Evolutionary conservation across 2,113 vertebrate species (phyloP).

Genomic region (Pan paniscus): DNA sequence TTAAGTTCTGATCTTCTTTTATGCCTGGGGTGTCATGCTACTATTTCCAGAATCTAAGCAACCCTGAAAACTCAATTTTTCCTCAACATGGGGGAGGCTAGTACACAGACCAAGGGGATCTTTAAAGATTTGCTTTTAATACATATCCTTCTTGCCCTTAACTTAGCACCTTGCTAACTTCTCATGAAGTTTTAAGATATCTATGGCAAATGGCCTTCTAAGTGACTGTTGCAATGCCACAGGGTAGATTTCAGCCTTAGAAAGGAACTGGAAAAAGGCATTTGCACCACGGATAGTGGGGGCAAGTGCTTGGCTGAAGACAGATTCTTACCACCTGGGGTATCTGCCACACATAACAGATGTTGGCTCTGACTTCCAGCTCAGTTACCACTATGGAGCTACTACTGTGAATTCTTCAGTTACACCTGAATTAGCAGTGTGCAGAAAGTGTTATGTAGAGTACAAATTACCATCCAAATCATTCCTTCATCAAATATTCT

Average conservation of each 20-base stretch:
- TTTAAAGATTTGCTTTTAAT: conserved; percentile 38
- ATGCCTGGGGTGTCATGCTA: neutral
- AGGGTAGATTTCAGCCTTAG: neutral
- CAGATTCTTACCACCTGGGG: neutral
- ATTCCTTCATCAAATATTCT: neutral
- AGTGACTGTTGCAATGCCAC: neutral
- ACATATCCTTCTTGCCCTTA: neutral
- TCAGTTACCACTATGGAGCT: neutral
- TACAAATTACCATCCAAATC: neutral
- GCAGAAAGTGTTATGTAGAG: neutral
- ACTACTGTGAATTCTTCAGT: neutral
- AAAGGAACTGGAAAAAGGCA: neutral
- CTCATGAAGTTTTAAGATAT: neutral
- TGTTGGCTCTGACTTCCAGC: neutral
- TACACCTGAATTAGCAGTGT: neutral
- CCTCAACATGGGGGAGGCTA: neutral
- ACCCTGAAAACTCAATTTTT: neutral
- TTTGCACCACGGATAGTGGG: accelerated
- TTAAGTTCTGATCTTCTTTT: neutral
- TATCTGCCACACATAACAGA: accelerated
- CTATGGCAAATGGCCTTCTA: neutral
- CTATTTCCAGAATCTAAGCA: neutral
- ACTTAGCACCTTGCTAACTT: neutral
- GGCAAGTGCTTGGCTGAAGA: neutral
- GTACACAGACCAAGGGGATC: neutral